phyloP scores from a whole-genome alignment of 2,888 invertebrate genomes.

The Rhodophaea formosa region DNA sequence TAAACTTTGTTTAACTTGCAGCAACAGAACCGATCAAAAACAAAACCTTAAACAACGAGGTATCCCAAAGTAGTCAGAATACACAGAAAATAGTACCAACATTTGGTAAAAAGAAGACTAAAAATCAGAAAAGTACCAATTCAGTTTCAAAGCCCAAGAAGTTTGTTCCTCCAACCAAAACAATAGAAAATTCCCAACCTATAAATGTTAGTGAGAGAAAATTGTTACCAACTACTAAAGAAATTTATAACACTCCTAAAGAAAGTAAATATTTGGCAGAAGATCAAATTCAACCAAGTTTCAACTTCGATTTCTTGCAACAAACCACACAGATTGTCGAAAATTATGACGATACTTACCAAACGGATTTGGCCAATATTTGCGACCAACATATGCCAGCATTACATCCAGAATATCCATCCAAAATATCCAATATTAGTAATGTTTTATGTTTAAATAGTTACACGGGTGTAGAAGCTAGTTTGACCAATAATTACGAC shows the following conservation, averaged over 20 bases:
- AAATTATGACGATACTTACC: slow-evolving; percentile 3
- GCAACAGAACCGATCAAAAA: background rate
- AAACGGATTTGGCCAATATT: background rate
- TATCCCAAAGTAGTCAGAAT: slow-evolving; percentile 17
- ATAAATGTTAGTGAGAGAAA: background rate
- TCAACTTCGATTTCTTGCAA: background rate
- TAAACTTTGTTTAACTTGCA: background rate
- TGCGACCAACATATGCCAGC: background rate
- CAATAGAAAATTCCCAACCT: background rate
- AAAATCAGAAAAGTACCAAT: slow-evolving; percentile 10
- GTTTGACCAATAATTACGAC: background rate
- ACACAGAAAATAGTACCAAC: slow-evolving; percentile 38
- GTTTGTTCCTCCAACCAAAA: slow-evolving; percentile 43
- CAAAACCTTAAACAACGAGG: slow-evolving; percentile 18
- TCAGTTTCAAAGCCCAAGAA: slow-evolving; percentile 40
- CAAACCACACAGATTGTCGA: background rate
- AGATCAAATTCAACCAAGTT: background rate
- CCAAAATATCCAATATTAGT: too few species aligned
- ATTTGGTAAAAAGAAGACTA: slow-evolving; percentile 40
- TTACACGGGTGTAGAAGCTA: too few species aligned
- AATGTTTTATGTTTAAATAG: too few species aligned
- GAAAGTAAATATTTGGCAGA: background rate
- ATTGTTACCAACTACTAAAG: background rate
- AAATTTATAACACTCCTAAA: background rate
- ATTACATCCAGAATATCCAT: background rate